Evolutionary conservation across 2,888 invertebrate species (phyloP), one percentile per base, ranked within the genome.

Genomic region (Panopea generosa): DNA sequence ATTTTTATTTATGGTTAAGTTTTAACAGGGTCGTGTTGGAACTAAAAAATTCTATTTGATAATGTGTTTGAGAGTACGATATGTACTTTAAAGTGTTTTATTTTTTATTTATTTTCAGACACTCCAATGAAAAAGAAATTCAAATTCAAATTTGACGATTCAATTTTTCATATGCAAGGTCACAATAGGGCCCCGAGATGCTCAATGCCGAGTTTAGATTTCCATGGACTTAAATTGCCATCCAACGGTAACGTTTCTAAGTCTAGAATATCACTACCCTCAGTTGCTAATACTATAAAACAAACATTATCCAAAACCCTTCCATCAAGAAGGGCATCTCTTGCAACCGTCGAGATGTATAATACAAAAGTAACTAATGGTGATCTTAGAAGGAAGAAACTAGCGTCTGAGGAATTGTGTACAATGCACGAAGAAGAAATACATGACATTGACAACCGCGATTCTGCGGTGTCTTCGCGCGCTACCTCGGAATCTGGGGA

Each of bases 51-150:
- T n/a, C n/a, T n/a, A n/a, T n/a, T n/a, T n/a, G n/a, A n/a, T n/a
- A n/a, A n/a, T n/a, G n/a, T n/a, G n/a, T n/a, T n/a, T n/a, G n/a
- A n/a, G n/a, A n/a, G n/a, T n/a, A n/a, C n/a, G n/a, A n/a, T n/a
- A n/a, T n/a, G n/a, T n/a, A n/a, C n/a, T n/a, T n/a, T n/a, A n/a
- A n/a, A n/a, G n/a, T n/a, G n/a, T n/a, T n/a, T n/a, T n/a, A n/a
- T 33, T 26, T 33, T 55, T 56, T 7, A 18, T 33, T 27, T 57
- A 11, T 18, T 77, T 77, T 29, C 56, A 77, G 77, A 69, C 14
- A 87, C 86, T 56, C 82, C 87, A n/a, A 85, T 80, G 16, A 88
- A 88, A 60, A 83, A 85, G 61, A 89, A 89, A 63, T 84, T 84
- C 66, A 88, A 87, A 71, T 83, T 88, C 45, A 85, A 85, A 57